Evolutionary conservation across 2,113 vertebrate genomes (phyloP), one percentile per base, ranked within the genome.

Genomic region (Actinemys pallida): DNA sequence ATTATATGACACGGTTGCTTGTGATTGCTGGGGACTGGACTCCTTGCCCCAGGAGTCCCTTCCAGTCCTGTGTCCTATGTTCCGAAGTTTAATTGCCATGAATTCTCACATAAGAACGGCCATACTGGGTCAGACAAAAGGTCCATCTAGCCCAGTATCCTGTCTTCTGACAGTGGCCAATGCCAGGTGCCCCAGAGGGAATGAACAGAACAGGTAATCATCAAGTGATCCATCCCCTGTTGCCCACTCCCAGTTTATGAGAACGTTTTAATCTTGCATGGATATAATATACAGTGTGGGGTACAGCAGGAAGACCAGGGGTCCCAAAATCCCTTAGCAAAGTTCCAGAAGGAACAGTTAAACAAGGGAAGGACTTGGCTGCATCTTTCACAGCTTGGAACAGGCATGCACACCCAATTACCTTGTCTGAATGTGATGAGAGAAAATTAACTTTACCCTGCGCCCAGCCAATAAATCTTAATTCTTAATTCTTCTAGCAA

Each of bases 361-460:
- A 80, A 50, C 29, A 56, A 42, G 76, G 6, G 80, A 89, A 47
- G 25, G 20, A 29, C 2, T 17, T 42, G 10, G 50, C 10, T 45
- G 39, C 39, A 62, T 12, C 39, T 79, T 80, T 76, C 50, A 31
- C 42, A 83, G 69, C 56, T 65, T 29, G 54, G 27, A 87, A 92
- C 3, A 16, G 91, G 89, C 90, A 84, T 95, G 92, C 47, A 57
- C 87, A 90, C 80, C 53, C 49, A 75, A 85, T 54, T 27, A 90
- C 31, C 53, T 92, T 87, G 5, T 76, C 89, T 82, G 49, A 22
- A 54, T 87, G 8, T 10, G 75, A 86, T 90, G 35, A 80, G 29
- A 96, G 76, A 95, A 92, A 87, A n/a, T 20, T 50, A 83, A 93
- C 56, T 87, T 50, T 57, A 87, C 29, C 80, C 45, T 62, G 39